Evolutionary conservation across 1,140 invertebrate species (phyloP), one percentile per base, ranked within the genome.

Genomic region (Aphidius gifuensis): DNA sequence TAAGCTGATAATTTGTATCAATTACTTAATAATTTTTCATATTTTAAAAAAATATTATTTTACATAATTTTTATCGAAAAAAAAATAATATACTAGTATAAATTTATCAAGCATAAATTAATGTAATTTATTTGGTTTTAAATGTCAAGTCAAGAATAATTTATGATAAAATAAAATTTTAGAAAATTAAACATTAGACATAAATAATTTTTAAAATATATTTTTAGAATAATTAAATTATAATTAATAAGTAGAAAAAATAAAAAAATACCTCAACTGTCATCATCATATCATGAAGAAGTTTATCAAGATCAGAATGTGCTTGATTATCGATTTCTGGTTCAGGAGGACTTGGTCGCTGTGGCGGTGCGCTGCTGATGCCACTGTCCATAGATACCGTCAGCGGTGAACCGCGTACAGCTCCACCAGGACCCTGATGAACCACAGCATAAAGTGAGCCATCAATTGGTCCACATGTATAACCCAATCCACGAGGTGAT

Each of bases 381-480:
- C 90, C 90, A 63, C 89, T 91, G 83, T 92, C 91, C 87, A 92
- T 91, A 71, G 90, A 92, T 71, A 90, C 88, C 67, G 88, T 90
- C 79, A 91, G 84, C 66, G 88, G 87, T 61, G 86, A 86, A 62
- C 85, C 83, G 47, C 86, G 84, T 55, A 82, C 80, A 68, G 81
- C 80, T 66, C 74, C 81, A 64, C 78, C 77, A 63, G 83, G 74
- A 64, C 76, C 79, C 64, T 79, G 83, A 75, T 87, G 87, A 55
- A 87, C 85, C 64, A 93, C 89, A 8, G 92, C 92, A 84, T 95
- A 94, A 66, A 94, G 87, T 74, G 91, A 93, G 64, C 92, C 92
- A 86, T 95, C 92, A 67, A 93, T 83, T 38, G 92, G 91, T 45
- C 92, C 91, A 72, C 89, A 88, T 11, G 89, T 91, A 77, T 93